Evolutionary conservation across 2,888 invertebrate genomes (phyloP), one percentile per base, ranked within the genome.

Genomic region (Panopea generosa): DNA sequence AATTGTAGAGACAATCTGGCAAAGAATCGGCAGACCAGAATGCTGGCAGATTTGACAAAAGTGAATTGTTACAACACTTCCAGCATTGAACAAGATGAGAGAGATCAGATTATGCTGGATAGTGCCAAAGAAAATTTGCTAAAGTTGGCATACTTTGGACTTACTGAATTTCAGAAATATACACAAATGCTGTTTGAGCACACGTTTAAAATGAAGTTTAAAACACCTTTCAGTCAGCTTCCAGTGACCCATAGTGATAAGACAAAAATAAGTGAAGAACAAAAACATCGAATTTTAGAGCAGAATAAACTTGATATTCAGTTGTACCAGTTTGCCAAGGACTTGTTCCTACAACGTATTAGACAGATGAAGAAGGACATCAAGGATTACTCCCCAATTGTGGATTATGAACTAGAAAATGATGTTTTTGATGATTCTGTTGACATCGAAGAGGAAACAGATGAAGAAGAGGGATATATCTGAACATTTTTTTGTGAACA

Each of bases 41-140:
- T 99, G 99, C 93, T 99, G 89, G 97, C 99, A 18, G 98, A 99
- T 94, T 94, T 99, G 83, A 96, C 97, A 70, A 94, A 98, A 59
- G 96, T 99, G 43, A 97, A 98, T 69, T 99, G 99, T 94, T 99
- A 99, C 94, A 97, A 99, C 80, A 83, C 63, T 6, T 83, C 89
- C 9, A 84, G 85, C n/a, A 77, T 89, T 72, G 62, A 86, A 18
- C 49, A 68, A 11, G 72, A 78, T 14, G 62, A 84, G 38, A 72
- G 90, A 16, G 83, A 90, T 52, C 63, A 77, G 63, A 95, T 98
- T 56, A 95, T 99, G 95, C 94, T 99, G 80, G 96, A 97, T 40
- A 98, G 98, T 90, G 99, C 99, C 63, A 99, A 99, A 93, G 95
- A 96, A 84, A 99, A 99, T 93, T 94, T 99, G 70, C 96, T 96